Evolutionary conservation across 2,888 invertebrate genomes (phyloP), one percentile per base, ranked within the genome.

Genomic region (Athalia circularis): DNA sequence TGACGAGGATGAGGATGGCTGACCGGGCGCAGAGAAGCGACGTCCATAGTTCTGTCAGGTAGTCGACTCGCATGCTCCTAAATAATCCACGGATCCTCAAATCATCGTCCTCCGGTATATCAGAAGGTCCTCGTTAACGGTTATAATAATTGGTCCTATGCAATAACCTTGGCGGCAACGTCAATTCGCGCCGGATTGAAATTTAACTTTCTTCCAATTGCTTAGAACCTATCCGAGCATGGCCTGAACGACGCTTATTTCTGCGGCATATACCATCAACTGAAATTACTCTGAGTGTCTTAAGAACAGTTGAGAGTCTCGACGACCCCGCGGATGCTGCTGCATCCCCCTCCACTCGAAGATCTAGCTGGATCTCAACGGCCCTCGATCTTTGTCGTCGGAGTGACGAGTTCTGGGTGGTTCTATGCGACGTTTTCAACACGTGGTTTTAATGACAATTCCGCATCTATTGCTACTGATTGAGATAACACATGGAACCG

Each of bases 401-500:
- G n/a, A n/a, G 54, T n/a, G n/a, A 54, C 7, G 54, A 68, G 13
- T 61, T 72, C 72, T 70, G 54, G 70, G n/a, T 70, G 52, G 29
- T 70, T 70, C 70, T 57, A 57, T 15, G 50, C 78, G 48, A 79
- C 77, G 82, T 81, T 78, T 82, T 83, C 79, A 78, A 80, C 82
- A 85, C 84, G 83, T 83, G 82, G 72, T 80, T 82, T 84, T 87
- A 87, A 86, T 80, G 83, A 84, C 84, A 82, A 85, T 85, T 83
- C 85, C 84, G 81, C 80, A 77, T 80, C 82, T 82, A 81, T 83
- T 85, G 82, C 81, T 85, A 84, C 83, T 86, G 86, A 86, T 87
- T 86, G 82, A 77, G 79, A 82, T 82, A 84, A 82, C 85, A 86
- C 83, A 82, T 85, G 85, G 80, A 15, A 11, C 15, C n/a, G 15